These are phyloP conservation scores for Monarcha castaneiventris DNA, from an alignment of 2,113 vertebrate genomes.

Conservation along the genomic window DNA sequence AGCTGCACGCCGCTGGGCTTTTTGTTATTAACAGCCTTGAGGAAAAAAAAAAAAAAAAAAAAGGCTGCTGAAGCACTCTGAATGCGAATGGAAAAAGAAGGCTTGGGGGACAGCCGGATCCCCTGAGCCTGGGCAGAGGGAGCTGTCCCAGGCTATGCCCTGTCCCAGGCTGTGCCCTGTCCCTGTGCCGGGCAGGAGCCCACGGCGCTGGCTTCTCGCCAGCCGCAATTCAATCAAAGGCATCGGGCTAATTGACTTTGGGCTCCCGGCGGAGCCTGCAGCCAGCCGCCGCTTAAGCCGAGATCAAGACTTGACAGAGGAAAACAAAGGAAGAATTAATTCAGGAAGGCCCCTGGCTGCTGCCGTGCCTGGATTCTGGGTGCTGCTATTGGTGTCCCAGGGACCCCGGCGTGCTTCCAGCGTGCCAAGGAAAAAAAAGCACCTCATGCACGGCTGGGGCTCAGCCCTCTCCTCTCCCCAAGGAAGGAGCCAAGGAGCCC, in stretches of 20 bases:
- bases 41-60: not conserved
- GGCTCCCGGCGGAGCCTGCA: not conserved
- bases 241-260: not conserved
- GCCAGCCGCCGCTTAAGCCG: not conserved
- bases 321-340: slow-evolving; percentile 24
- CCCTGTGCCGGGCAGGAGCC: not conserved
- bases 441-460: fast-evolving
- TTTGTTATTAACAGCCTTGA: not conserved
- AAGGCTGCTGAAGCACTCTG: not conserved
- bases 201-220: fast-evolving
- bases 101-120: fast-evolving
- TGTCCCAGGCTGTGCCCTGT: not conserved
- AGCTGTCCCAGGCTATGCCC: not conserved
- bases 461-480: not conserved
- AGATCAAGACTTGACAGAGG: not conserved
- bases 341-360: not conserved
- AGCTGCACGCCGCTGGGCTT: not conserved
- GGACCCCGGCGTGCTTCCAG: not conserved
- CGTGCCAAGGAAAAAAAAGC: not conserved
- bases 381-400: not conserved
- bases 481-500: not conserved
- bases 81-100: not conserved
- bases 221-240: not conserved
- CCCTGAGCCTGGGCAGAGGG: not conserved
- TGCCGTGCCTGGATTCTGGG: not conserved